phyloP scores from a whole-genome alignment of 2,888 invertebrate species.

The Vesta saturnalis region DNA sequence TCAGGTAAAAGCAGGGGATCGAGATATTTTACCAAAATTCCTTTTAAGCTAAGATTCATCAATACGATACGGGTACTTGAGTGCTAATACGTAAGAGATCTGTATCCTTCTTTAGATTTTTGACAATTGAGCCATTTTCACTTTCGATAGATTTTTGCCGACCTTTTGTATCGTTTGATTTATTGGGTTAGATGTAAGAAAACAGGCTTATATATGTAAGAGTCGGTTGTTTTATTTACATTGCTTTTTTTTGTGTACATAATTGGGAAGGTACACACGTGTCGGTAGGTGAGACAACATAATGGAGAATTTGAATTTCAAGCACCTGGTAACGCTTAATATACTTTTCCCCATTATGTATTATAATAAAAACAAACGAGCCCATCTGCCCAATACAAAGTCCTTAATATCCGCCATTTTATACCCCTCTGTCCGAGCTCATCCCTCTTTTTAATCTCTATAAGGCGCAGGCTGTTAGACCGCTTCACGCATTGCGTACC shows the following conservation, averaged over 20 bases:
- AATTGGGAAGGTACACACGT: slow-evolving; percentile 8
- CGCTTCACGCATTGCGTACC: slow-evolving; percentile 53
- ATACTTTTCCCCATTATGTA: slow-evolving; percentile 37
- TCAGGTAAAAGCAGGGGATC: slow-evolving; percentile 25
- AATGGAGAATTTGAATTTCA: slow-evolving; percentile 14
- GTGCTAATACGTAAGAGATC: slow-evolving; percentile 29
- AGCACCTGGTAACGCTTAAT: slow-evolving; percentile 37
- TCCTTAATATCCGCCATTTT: slow-evolving; percentile 60
- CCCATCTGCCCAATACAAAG: slow-evolving; percentile 55
- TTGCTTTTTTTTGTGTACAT: neutral
- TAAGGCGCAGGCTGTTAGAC: slow-evolving; percentile 54
- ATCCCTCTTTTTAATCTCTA: slow-evolving; percentile 60
- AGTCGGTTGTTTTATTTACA: slow-evolving; percentile 12
- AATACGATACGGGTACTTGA: slow-evolving; percentile 37
- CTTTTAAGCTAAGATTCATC: slow-evolving; percentile 31
- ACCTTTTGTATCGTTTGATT: slow-evolving; percentile 24
- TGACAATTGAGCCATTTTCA: slow-evolving; percentile 30
- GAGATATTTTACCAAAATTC: slow-evolving; percentile 30
- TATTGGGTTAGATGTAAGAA: slow-evolving; percentile 22
- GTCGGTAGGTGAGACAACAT: neutral
- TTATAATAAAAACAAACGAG: slow-evolving; percentile 58
- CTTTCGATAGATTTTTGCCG: slow-evolving; percentile 31
- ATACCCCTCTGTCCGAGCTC: slow-evolving; percentile 53
- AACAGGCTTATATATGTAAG: neutral
- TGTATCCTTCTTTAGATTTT: slow-evolving; percentile 29